Evolutionary conservation across 1,140 invertebrate species (phyloP), one percentile per base, ranked within the genome.

Genomic region (Trachymyrmex cornetzi): DNA sequence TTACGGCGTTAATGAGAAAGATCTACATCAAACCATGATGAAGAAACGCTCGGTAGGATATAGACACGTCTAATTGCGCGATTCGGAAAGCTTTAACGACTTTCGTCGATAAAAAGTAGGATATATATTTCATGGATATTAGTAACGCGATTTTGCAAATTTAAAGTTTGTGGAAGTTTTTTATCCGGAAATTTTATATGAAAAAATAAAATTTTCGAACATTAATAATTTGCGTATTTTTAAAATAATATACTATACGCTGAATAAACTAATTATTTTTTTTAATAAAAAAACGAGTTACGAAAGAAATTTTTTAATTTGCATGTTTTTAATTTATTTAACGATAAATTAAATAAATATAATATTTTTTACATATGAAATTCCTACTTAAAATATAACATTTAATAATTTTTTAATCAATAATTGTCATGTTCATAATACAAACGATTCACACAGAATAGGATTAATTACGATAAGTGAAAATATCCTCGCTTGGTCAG

Each of bases 1-100:
- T 74, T 59, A 61, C 24, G 55, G 67, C 16, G 24, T 84, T 84
- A 84, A 84, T 75, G 69, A 84, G 80, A 84, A 50, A 72, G 80
- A 59, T 74, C 69, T 71, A 75, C 55, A 57, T 34, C 69, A 50
- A 53, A 84, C 24, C 12, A n/a, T 48, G 69, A 74, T 75, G 80
- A 84, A 61, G 80, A 75, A 84, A 75, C 38, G 22, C 12, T 44
- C 38, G n/a, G 50, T 55, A 34, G 77, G 53, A 72, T 81, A 38
- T 59, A 67, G 48, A 48, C 44, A 34, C 27, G 55, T 57, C 69
- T 84, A 75, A 84, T 84, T 84, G 38, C 69, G 38, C 66, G 38
- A 84, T 63, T 63, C 48, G 22, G 38, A 74, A 55, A 84, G 57
- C 69, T 61, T 57, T 22, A 61, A 61, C 69, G 69, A 75, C n/a